phyloP scores from a whole-genome alignment of 2,797 vertebrate genomes.

The Cyprinodon diabolis region DNA sequence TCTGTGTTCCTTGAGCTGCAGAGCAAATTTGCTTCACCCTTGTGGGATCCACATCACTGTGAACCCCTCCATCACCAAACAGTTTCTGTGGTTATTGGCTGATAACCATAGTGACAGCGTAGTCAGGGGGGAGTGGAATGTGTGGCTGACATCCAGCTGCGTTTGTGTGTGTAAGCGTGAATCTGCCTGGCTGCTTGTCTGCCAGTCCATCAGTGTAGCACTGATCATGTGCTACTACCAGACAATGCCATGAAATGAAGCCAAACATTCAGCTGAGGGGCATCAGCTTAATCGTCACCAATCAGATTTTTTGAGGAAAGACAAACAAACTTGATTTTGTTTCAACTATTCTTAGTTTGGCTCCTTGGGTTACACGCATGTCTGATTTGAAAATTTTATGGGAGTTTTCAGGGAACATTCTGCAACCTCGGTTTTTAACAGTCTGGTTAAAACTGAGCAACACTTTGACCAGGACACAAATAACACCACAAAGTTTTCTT shows the following conservation, averaged over 20 bases:
- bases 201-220: slow-evolving; percentile 41
- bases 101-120: slow-evolving; percentile 78
- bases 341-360: neutral
- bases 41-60: slow-evolving; percentile 60
- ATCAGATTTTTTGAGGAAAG: neutral
- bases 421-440: neutral
- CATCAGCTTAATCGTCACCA: slow-evolving; percentile 5
- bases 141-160: slow-evolving; percentile 72
- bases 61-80: slow-evolving; percentile 71
- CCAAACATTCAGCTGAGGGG: neutral
- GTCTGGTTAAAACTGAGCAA: neutral
- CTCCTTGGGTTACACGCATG: neutral
- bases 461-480: too few relatives aligned
- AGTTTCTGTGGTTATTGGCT: slow-evolving; percentile 78
- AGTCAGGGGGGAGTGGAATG: slow-evolving; percentile 76
- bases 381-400: neutral
- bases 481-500: too few relatives aligned
- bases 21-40: slow-evolving; percentile 75
- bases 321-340: neutral
- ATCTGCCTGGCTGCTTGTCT: slow-evolving; percentile 49
- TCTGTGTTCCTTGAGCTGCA: slow-evolving; percentile 50
- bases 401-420: too few relatives aligned
- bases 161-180: slow-evolving; percentile 26
- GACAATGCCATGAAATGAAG: slow-evolving; percentile 27
- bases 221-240: slow-evolving; percentile 34